Evolutionary conservation across 2,888 invertebrate genomes (phyloP).

Genomic region (Polydrusus pterygomalis): DNA sequence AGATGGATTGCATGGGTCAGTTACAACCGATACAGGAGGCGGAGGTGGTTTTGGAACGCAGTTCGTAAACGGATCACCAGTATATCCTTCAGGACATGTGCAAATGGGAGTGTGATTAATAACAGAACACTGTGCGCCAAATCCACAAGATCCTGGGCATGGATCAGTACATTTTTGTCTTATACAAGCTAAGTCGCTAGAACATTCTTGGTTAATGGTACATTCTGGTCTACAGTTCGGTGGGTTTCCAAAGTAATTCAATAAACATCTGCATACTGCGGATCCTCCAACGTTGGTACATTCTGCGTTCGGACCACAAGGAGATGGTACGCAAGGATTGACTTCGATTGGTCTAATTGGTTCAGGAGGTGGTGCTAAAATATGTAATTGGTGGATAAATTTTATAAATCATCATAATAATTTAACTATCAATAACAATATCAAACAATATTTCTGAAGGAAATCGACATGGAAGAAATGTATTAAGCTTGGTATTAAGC

Average conservation of each 20-base stretch:
- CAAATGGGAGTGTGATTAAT: slow-evolving; percentile 83
- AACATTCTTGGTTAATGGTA: slow-evolving; percentile 77
- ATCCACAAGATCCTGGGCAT: slow-evolving; percentile 79
- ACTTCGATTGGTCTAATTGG: slow-evolving; percentile 66
- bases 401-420: too few relatives aligned
- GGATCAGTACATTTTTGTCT: slow-evolving; percentile 77
- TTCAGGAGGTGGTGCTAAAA: slow-evolving; percentile 62
- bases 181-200: slow-evolving; percentile 76
- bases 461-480: too few relatives aligned
- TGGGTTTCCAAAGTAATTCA: slow-evolving; percentile 77
- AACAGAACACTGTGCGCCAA: slow-evolving; percentile 78
- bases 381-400: too few relatives aligned
- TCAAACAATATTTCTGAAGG: too few relatives aligned
- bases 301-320: slow-evolving; percentile 86
- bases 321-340: slow-evolving; percentile 82
- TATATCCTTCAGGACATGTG: slow-evolving; percentile 77
- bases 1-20: slow-evolving; percentile 73
- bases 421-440: too few relatives aligned
- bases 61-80: slow-evolving; percentile 78
- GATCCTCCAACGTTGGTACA: slow-evolving; percentile 77
- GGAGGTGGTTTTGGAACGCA: slow-evolving; percentile 73
- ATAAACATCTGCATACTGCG: slow-evolving; percentile 79
- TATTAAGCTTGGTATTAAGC: too few relatives aligned
- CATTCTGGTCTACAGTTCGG: slow-evolving; percentile 82
- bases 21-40: slow-evolving; percentile 60